Evolutionary conservation across 2,797 vertebrate genomes (phyloP).

Genomic region (Cynodonichthys magdalenae): DNA sequence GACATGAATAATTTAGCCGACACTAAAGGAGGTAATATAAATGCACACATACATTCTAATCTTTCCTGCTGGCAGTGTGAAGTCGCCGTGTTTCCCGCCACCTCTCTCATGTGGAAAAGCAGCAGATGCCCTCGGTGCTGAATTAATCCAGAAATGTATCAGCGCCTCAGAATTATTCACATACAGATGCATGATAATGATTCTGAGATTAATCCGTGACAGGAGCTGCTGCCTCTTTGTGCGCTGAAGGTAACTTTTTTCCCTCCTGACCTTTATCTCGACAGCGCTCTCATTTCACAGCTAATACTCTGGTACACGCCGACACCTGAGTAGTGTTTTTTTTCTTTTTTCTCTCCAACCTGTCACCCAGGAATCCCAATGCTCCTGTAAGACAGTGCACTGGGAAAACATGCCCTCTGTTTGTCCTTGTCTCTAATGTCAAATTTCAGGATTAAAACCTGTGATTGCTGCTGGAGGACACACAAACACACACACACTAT

Average conservation of each 20-base stretch:
- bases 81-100: constrained; percentile 60
- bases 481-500: not conserved
- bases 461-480: not conserved
- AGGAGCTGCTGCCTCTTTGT: constrained; percentile 33
- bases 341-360: constrained; percentile 21
- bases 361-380: constrained; percentile 39
- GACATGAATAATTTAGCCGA: constrained; percentile 85
- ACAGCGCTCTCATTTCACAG: constrained; percentile 45
- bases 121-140: constrained; percentile 51
- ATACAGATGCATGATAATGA: constrained; percentile 76
- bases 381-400: constrained; percentile 41
- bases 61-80: constrained; percentile 62
- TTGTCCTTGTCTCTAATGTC: constrained; percentile 16
- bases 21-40: constrained; percentile 86
- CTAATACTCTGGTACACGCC: constrained; percentile 48
- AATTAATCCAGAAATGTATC: constrained; percentile 79
- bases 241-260: constrained; percentile 36
- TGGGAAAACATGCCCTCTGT: constrained; percentile 36
- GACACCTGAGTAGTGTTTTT: constrained; percentile 45
- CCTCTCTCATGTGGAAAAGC: constrained; percentile 53
- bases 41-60: constrained; percentile 86
- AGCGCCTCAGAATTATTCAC: constrained; percentile 77
- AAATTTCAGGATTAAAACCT: constrained; percentile 11
- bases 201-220: constrained; percentile 76
- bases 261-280: constrained; percentile 69